Percentiles rank a stretch among this genome's conserved stretches.
Evolutionary conservation across 1,140 invertebrate species (phyloP).

Genomic region (Tetragnatha versicolor): DNA sequence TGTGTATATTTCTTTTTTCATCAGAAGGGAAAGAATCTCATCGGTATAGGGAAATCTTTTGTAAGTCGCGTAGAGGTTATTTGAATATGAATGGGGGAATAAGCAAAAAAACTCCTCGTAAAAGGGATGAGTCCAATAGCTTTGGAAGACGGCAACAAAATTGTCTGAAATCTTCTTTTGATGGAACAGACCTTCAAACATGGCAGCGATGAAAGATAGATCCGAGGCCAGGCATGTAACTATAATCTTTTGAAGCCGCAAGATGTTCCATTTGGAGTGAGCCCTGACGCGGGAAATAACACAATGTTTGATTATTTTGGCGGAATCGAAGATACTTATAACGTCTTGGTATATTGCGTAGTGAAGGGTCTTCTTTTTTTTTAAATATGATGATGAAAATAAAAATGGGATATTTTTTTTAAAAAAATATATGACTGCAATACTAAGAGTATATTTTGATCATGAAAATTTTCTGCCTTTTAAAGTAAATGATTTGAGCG

Average conservation of each 20-base stretch:
- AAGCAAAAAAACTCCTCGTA: not conserved
- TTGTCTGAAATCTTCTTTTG: conserved; percentile 22
- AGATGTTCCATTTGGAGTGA: not conserved
- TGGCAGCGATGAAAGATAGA: no score
- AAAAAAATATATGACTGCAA: no score
- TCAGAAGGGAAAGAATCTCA: no score
- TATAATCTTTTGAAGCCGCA: conserved; percentile 38
- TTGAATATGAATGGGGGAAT: conserved; percentile 43
- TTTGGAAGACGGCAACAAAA: conserved; percentile 35
- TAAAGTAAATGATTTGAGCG: no score
- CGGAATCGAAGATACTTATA: not conserved
- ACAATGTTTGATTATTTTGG: not conserved
- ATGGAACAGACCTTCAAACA: conserved; percentile 19
- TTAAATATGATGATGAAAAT: no score
- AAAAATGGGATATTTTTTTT: no score
- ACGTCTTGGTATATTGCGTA: not conserved
- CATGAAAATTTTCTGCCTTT: no score
- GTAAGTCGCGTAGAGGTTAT: conserved; percentile 26
- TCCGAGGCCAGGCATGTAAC: not conserved
- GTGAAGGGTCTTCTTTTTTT: no score
- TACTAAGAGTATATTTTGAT: no score
- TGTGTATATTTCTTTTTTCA: no score
- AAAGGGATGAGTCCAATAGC: not conserved
- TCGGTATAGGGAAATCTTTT: no score
- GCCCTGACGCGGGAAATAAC: not conserved